Evolutionary conservation across 2,888 invertebrate genomes (phyloP).

Genomic region (Drosophila recens): DNA sequence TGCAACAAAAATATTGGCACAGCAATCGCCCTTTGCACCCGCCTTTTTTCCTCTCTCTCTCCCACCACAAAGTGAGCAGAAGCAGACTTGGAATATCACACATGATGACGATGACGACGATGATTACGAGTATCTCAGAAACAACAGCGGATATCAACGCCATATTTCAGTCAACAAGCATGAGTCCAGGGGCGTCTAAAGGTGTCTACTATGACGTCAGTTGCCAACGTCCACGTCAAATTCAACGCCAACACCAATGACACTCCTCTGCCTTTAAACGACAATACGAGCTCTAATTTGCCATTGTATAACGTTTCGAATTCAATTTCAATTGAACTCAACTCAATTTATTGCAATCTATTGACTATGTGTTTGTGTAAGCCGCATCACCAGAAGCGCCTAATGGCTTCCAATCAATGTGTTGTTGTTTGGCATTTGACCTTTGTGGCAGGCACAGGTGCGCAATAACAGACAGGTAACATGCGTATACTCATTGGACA

Average conservation of each 20-base stretch:
- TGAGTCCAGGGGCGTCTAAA: not conserved
- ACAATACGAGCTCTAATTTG: slow-evolving; percentile 68
- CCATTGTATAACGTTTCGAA: slow-evolving; percentile 55
- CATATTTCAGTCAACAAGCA: slow-evolving; percentile 33
- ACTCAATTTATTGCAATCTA: slow-evolving; percentile 43
- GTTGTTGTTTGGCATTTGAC: slow-evolving; percentile 23
- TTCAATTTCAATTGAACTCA: slow-evolving; percentile 52
- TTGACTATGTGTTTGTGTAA: slow-evolving; percentile 16
- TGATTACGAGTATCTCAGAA: slow-evolving; percentile 10
- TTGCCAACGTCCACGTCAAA: slow-evolving; percentile 29
- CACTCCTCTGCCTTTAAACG: slow-evolving; percentile 39
- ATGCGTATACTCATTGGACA: slow-evolving; percentile 35
- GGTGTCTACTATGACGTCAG: slow-evolving; percentile 34
- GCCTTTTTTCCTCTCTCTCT: not conserved
- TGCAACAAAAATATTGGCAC: slow-evolving; percentile 66
- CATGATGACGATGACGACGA: slow-evolving; percentile 13
- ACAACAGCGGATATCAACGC: slow-evolving; percentile 23
- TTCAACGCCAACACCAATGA: slow-evolving; percentile 9
- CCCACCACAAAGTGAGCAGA: not conserved
- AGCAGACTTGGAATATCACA: slow-evolving; percentile 32
- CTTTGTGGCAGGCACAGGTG: slow-evolving; percentile 59
- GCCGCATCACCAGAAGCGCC: slow-evolving; percentile 42
- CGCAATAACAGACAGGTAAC: slow-evolving; percentile 38
- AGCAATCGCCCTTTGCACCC: slow-evolving; percentile 17
- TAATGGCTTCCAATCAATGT: slow-evolving; percentile 70